Evolutionary conservation across 2,113 vertebrate genomes (phyloP), one percentile per base, ranked within the genome.

Genomic region (Tupaia tana): DNA sequence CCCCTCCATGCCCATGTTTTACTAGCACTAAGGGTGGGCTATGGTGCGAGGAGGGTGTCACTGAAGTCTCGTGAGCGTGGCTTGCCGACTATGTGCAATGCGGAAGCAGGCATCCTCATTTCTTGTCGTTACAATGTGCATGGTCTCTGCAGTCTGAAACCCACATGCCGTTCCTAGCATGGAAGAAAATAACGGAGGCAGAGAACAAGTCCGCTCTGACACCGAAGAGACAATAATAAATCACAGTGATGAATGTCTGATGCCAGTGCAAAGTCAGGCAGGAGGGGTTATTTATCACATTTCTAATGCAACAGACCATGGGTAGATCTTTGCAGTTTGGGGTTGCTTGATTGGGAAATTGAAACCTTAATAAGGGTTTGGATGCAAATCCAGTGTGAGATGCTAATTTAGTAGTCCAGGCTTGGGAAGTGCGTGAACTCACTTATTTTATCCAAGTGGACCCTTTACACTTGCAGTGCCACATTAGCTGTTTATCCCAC

Each of bases 1-100:
- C 0, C 6, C 25, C 16, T 67, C 14, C 5, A 0, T 0, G 4
- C 61, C 31, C 20, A 6, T 20, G 4, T 8, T 61, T 56, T 71
- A 52, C 7, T 81, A 13, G 29, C 59, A 10, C 11, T 2, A 25
- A 67, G 67, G 73, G 66, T 9, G 2, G 70, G 58, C 27, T 15
- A 20, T 59, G 0, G 11, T 1, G 22, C 18, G 0, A 9, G 16
- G 20, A 31, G 7, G 22, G 58, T 0, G 0, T 16, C 75, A 27
- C 85, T 18, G 43, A 13, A 31, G 29, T 75, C 56, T 8, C 0
- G 10, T 0, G 56, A 77, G 14, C 25, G 20, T 0, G 1, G 54
- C 25, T 19, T 19, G 1, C 0, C 0, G 2, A 2, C 61, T 34
- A 8, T 0, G 0, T 1, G 16, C 64, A 0, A 8, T 9, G 2